These are phyloP conservation scores for Aythya fuligula DNA, from an alignment of 2,797 vertebrate species.

Conservation along the genomic window DNA sequence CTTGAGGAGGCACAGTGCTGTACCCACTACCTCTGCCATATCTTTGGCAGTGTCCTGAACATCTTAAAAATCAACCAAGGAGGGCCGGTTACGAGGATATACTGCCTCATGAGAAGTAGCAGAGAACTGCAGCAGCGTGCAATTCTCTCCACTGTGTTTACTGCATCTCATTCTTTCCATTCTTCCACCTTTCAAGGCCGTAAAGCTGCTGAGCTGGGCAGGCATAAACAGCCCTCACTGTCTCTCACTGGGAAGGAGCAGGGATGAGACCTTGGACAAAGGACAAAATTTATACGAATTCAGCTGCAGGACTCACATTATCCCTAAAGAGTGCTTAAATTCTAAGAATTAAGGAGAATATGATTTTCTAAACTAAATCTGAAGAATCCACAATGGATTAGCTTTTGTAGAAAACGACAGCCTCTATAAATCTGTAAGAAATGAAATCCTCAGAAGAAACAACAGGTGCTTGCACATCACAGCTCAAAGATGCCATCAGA, in stretches of 20 bases:
- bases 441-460: neutral
- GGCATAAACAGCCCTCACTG: neutral
- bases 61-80: neutral
- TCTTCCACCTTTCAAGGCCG: constrained; percentile 38
- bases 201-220: neutral
- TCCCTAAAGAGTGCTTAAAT: neutral
- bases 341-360: neutral
- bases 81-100: neutral
- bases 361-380: neutral
- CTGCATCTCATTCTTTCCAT: constrained; percentile 4
- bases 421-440: neutral
- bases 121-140: neutral
- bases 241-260: neutral
- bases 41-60: neutral
- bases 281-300: neutral
- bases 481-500: neutral
- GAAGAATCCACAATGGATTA: neutral
- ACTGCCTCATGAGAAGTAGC: neutral
- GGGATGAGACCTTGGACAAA: neutral
- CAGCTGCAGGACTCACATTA: neutral
- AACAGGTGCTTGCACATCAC: neutral
- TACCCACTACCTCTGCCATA: neutral
- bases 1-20: neutral
- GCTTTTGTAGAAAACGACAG: neutral
- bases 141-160: neutral